Conservation (phyloP, 2,113 vertebrate genomes). For the Calidris pugnax region DNA sequence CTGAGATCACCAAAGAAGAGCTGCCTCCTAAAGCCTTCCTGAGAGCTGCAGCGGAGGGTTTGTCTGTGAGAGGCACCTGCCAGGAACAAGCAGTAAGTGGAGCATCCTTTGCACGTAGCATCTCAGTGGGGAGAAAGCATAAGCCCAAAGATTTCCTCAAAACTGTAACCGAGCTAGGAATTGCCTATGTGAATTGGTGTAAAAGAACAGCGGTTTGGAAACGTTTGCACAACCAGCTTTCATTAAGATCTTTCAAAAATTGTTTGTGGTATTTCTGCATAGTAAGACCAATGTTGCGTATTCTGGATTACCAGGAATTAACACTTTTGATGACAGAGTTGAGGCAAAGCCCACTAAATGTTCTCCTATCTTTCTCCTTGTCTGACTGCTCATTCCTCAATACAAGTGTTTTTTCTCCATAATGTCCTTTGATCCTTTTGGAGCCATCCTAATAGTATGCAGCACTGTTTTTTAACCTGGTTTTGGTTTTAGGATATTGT, state of each 20-base stretch:
- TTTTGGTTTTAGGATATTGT: neutral
- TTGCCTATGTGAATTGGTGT: neutral
- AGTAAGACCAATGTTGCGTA: neutral
- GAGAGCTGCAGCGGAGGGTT: neutral
- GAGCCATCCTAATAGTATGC: neutral
- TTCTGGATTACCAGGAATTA: neutral
- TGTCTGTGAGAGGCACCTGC: neutral
- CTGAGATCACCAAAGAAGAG: neutral
- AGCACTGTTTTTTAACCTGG: neutral
- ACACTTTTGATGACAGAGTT: neutral
- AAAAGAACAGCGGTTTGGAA: neutral
- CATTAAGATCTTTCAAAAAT: neutral
- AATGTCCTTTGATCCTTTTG: neutral
- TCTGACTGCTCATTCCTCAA: neutral
- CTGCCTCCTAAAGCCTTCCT: neutral
- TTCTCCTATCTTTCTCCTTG: neutral
- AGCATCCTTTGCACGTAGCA: neutral
- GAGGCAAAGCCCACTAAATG: neutral
- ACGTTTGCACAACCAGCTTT: neutral
- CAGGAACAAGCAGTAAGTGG: neutral
- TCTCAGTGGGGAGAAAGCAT: neutral
- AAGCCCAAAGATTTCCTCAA: neutral
- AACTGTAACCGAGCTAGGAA: neutral
- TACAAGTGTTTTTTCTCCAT: neutral
- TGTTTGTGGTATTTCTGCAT: neutral